These are phyloP conservation scores for Umimayanthus kanabou DNA, from an alignment of 92 coral and sea anemone genomes.

Conservation along the genomic window DNA sequence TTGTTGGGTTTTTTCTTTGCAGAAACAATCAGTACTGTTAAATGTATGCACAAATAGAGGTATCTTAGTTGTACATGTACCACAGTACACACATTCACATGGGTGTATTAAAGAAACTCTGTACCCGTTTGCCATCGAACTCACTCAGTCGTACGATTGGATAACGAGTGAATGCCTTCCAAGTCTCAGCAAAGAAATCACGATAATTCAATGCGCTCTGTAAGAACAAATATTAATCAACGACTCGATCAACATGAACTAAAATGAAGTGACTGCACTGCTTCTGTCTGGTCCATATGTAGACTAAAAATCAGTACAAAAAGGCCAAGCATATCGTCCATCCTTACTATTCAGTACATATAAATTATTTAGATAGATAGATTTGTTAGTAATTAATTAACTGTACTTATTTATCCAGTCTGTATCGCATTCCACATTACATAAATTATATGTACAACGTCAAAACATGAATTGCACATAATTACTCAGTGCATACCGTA, in stretches of 20 bases:
- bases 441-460: not conserved
- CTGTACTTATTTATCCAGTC: too few species aligned
- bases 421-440: too few species aligned
- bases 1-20: too few species aligned
- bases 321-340: too few species aligned
- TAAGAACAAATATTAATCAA: not conserved
- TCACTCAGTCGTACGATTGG: conserved; percentile 63
- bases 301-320: too few species aligned
- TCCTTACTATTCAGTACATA: too few species aligned
- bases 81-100: too few species aligned
- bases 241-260: not conserved
- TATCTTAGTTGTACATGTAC: too few species aligned
- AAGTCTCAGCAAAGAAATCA: conserved; percentile 74
- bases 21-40: too few species aligned
- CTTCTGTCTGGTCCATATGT: not conserved
- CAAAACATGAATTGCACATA: not conserved
- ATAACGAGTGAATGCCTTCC: conserved; percentile 75
- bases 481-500: conserved; percentile 57
- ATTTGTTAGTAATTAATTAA: too few species aligned
- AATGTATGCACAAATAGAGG: too few species aligned
- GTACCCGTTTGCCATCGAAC: conserved; percentile 70
- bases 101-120: not conserved
- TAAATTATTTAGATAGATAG: too few species aligned
- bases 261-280: not conserved
- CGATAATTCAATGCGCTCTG: conserved; percentile 68